These are phyloP conservation scores for Achroia grisella DNA, from an alignment of 1,140 invertebrate species.

Conservation along the genomic window DNA sequence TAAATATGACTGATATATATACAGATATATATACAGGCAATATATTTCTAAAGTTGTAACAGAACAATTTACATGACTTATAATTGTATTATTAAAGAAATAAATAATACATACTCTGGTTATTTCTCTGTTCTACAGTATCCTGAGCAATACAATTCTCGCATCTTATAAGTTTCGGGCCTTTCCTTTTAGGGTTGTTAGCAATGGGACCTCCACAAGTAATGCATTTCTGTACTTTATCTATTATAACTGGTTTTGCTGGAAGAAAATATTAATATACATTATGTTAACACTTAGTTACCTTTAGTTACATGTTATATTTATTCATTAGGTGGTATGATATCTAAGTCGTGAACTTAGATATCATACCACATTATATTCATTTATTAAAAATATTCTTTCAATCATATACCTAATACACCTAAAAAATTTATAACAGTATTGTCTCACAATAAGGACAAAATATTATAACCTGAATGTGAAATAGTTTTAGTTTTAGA, in stretches of 20 bases:
- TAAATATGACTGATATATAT: no score
- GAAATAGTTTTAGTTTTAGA: no score
- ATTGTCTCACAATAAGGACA: no score
- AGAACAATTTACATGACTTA: no score
- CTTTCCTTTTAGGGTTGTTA: conserved; percentile 74
- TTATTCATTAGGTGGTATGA: no score
- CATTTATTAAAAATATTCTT: background rate
- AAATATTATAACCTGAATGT: no score
- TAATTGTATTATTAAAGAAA: conserved; percentile 3
- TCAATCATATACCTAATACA: background rate
- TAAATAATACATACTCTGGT: conserved; percentile 40
- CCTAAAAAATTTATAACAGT: background rate
- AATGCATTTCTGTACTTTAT: conserved; percentile 72
- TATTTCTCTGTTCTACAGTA: conserved; percentile 59
- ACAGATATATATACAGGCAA: no score
- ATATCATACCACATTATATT: background rate
- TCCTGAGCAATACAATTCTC: conserved; percentile 76
- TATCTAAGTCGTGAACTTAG: no score
- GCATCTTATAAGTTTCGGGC: conserved; percentile 75
- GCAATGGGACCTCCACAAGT: conserved; percentile 74
- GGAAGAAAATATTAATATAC: conserved; percentile 17
- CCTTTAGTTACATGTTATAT: no score
- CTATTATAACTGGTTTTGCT: conserved; percentile 62
- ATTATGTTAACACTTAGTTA: background rate
- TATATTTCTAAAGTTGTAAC: no score